A percentile compares a stretch with the other conserved stretches of the same genome.
Conservation (phyloP, 2,113 vertebrate genomes). For the Salvelinus namaycush region DNA sequence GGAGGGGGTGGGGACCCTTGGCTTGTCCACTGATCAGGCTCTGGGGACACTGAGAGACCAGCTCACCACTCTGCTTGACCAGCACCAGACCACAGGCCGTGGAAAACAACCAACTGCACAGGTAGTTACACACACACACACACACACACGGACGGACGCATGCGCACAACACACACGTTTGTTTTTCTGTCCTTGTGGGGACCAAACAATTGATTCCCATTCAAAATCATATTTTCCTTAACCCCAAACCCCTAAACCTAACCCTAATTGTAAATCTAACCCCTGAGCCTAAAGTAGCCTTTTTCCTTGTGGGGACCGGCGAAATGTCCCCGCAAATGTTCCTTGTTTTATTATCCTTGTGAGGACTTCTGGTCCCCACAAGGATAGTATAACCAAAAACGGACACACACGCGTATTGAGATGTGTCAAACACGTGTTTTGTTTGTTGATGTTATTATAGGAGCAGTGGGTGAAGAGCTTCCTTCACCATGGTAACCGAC, state of each 20-base stretch:
- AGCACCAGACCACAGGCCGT: constrained; percentile 80
- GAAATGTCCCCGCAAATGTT: too few relatives aligned
- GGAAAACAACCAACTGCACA: constrained; percentile 72
- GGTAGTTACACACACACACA: constrained; percentile 65
- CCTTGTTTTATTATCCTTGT: too few relatives aligned
- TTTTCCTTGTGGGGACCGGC: too few relatives aligned
- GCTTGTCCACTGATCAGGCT: constrained; percentile 89
- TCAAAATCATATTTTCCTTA: too few relatives aligned
- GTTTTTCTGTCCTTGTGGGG: not conserved
- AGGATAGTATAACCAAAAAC: not conserved
- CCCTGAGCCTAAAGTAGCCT: too few relatives aligned
- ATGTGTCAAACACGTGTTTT: not conserved
- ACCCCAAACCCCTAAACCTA: too few relatives aligned
- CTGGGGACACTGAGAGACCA: constrained; percentile 86
- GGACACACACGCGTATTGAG: not conserved
- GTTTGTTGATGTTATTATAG: constrained; percentile 61
- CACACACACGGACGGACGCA: not conserved
- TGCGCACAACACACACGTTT: not conserved
- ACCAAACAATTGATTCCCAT: too few relatives aligned
- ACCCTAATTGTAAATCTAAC: too few relatives aligned
- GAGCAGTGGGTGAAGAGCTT: constrained; percentile 87
- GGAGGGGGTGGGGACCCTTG: constrained; percentile 82
- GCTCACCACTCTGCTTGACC: constrained; percentile 83
- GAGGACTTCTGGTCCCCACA: too few relatives aligned
- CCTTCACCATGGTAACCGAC: constrained; percentile 90